phyloP scores from a whole-genome alignment of 1,140 invertebrate species.

The Asbolus verrucosus region DNA sequence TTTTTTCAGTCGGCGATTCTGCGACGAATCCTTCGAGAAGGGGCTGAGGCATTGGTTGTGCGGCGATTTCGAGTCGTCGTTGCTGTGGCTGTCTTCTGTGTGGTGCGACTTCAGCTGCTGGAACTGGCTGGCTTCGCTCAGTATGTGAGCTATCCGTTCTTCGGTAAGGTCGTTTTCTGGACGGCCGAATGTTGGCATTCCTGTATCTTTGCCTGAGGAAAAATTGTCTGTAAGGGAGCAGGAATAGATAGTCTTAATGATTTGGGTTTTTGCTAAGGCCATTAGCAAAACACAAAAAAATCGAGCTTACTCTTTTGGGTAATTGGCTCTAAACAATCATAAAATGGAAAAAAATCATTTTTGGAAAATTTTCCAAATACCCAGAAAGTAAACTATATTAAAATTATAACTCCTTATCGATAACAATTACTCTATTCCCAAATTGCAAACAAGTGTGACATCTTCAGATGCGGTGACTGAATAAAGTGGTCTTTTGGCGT shows the following conservation, averaged over 20 bases:
- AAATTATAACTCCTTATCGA: too few species aligned
- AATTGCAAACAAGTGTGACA: too few species aligned
- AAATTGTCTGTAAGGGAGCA: conserved; percentile 63
- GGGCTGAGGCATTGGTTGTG: conserved; percentile 80
- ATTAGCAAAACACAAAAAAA: conserved; percentile 41
- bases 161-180: conserved; percentile 89
- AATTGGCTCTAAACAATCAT: too few species aligned
- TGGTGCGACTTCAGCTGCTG: conserved; percentile 62
- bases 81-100: conserved; percentile 75
- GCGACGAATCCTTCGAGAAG: conserved; percentile 78
- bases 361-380: too few species aligned
- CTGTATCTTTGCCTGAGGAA: conserved; percentile 83
- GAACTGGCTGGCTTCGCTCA: conserved; percentile 88
- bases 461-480: too few species aligned
- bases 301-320: too few species aligned
- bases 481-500: too few species aligned
- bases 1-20: conserved; percentile 82
- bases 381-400: too few species aligned
- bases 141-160: conserved; percentile 93
- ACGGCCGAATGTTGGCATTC: conserved; percentile 79
- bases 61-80: conserved; percentile 86
- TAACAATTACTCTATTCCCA: too few species aligned
- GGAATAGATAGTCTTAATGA: conserved; percentile 21
- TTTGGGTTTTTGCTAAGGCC: conserved; percentile 40
- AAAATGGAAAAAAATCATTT: too few species aligned